phyloP scores from a whole-genome alignment of 1,140 invertebrate genomes.

The Colletes gigas region DNA sequence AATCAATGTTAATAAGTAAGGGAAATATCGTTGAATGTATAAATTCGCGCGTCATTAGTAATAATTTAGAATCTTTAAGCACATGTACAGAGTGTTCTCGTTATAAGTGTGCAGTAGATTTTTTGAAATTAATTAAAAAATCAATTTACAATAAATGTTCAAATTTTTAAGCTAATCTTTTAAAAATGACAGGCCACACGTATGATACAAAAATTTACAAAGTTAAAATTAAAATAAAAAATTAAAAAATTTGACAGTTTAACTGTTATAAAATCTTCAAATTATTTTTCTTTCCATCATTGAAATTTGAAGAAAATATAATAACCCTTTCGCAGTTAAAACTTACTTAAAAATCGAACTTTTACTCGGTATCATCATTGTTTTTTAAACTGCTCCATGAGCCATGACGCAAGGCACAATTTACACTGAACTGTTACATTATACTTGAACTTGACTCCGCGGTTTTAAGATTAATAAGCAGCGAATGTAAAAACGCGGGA shows the following conservation, averaged over 20 bases:
- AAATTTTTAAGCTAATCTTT: no score
- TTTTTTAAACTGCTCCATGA: not conserved
- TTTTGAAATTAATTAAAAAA: not conserved
- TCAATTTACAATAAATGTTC: no score
- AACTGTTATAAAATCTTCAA: no score
- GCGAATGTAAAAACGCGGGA: not conserved
- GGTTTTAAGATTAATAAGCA: not conserved
- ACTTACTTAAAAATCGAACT: no score
- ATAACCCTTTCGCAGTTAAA: no score
- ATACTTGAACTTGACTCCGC: slow-evolving; percentile 25
- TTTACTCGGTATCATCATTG: not conserved
- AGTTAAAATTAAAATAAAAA: no score
- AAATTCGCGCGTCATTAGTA: not conserved
- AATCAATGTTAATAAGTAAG: no score
- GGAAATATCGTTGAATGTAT: not conserved
- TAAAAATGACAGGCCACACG: no score
- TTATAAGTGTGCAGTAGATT: not conserved
- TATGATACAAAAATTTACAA: no score
- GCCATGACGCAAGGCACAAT: not conserved
- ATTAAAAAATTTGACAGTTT: no score
- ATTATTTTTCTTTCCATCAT: no score
- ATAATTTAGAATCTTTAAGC: not conserved
- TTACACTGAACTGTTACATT: slow-evolving; percentile 7
- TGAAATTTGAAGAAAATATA: no score
- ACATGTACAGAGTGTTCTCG: not conserved